Base-by-base conservation (phyloP, 2,113 vertebrate genomes). In the Carollia perspicillata region DNA sequence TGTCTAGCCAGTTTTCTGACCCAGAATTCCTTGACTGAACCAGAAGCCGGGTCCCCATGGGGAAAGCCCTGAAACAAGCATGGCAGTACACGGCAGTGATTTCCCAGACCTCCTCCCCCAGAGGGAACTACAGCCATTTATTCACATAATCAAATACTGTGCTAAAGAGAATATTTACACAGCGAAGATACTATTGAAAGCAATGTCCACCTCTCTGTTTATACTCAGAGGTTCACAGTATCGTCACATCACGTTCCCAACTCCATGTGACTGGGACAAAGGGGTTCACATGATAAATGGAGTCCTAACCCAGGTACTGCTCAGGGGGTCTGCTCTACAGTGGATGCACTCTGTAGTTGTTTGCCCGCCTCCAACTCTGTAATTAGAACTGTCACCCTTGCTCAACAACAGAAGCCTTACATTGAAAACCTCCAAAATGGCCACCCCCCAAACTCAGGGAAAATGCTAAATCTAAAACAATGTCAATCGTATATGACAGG, bases 371-470 rank as follows among this genome's bases (percentile, higher is more conserved):
- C 6, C 1, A 26, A 60, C 8, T 75, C 17, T 69, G 5, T 16
- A 37, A 42, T 69, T 14, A 37, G 60, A 93, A 35, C 78, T n/a
- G 1, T 44, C 26, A 37, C 33, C 12, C 3, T 44, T 81, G 17
- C 7, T 75, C 30, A 35, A 65, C 42, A 66, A 30, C 3, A 86
- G 55, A 77, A 78, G 14, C 1, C n/a, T 5, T 55, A 18, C 37
- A 33, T 3, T 71, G 13, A 83, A 90, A 78, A n/a, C 7, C 20
- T 53, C 42, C 71, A 13, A 53, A 60, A 68, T 55, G 17, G 12
- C 14, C 7, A 55, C 6, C 6, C 0, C 2, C 11, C 10, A 75
- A 51, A 26, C 18, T 8, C 58, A 44, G 3, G 2, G 2, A 58
- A n/a, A 17, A 60, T 60, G 23, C 16, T 53, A 55, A 81, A 35